Conservation (phyloP, 2,888 invertebrate species). For the Acheta domesticus region DNA sequence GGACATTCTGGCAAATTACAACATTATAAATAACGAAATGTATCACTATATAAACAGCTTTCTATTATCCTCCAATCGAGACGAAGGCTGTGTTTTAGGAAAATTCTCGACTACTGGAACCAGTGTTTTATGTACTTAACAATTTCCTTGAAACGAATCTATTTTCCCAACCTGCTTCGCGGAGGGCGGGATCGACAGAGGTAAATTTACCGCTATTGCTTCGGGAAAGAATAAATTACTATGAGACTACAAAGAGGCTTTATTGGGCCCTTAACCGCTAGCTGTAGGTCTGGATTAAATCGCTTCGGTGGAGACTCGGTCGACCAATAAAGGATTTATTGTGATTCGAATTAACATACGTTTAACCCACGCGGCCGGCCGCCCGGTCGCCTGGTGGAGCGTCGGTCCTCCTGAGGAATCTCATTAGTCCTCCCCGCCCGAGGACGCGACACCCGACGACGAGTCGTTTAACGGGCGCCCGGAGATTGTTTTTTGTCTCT, state of each 20-base stretch:
- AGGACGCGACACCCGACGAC: background rate
- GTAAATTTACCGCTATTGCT: constrained; percentile 18
- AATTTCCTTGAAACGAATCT: constrained; percentile 5
- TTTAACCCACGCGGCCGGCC: background rate
- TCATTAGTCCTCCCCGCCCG: background rate
- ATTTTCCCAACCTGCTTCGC: background rate
- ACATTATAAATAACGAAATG: too few relatives aligned
- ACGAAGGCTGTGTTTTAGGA: too few relatives aligned
- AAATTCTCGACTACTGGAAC: background rate
- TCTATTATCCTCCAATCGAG: too few relatives aligned
- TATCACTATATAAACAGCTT: too few relatives aligned
- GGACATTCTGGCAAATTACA: too few relatives aligned
- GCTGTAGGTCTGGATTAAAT: background rate
- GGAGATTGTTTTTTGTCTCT: too few relatives aligned
- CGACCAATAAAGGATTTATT: constrained; percentile 18
- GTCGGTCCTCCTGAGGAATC: background rate
- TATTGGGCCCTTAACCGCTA: background rate
- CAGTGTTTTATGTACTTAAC: background rate
- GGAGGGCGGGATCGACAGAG: background rate
- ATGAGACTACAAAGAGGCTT: background rate
- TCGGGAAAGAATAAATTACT: background rate
- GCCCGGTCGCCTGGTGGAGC: too few relatives aligned
- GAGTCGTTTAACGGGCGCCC: background rate
- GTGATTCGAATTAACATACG: background rate
- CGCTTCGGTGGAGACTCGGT: background rate